phyloP scores from a whole-genome alignment of 2,888 invertebrate genomes.

The Tolmerus cingulatus region DNA sequence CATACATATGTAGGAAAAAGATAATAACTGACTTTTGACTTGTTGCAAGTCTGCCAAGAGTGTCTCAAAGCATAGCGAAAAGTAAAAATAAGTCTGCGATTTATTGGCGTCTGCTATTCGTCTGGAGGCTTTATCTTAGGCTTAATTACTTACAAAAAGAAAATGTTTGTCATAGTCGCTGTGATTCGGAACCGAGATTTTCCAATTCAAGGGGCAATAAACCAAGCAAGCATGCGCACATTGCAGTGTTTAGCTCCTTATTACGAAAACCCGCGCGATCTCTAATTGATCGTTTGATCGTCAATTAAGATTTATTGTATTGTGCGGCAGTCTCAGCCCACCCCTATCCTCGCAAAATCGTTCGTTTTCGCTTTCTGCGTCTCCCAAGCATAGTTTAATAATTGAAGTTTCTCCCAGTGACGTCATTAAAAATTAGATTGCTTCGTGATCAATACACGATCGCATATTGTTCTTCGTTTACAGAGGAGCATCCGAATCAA shows the following conservation, averaged over 20 bases:
- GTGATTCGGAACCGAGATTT: background rate
- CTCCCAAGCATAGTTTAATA: background rate
- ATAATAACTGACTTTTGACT: background rate
- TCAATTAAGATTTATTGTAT: conserved; percentile 27
- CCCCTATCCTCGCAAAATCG: background rate
- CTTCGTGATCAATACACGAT: conserved; percentile 21
- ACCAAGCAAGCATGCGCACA: background rate
- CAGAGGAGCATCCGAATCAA: background rate
- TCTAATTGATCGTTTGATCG: conserved; percentile 24
- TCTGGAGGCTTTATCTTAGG: background rate
- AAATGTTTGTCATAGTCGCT: background rate
- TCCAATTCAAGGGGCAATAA: background rate
- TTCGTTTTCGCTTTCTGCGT: conserved; percentile 2
- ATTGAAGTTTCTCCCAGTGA: background rate
- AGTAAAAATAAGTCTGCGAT: background rate
- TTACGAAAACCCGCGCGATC: background rate
- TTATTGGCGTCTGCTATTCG: conserved; percentile 1
- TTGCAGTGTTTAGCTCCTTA: background rate
- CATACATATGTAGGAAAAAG: background rate
- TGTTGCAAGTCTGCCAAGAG: background rate
- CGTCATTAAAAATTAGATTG: background rate
- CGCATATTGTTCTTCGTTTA: background rate
- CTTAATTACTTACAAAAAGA: background rate
- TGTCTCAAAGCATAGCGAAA: background rate
- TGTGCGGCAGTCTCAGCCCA: background rate